Base-by-base conservation (phyloP, 2,888 invertebrate genomes). In the Onchidella celtica region DNA sequence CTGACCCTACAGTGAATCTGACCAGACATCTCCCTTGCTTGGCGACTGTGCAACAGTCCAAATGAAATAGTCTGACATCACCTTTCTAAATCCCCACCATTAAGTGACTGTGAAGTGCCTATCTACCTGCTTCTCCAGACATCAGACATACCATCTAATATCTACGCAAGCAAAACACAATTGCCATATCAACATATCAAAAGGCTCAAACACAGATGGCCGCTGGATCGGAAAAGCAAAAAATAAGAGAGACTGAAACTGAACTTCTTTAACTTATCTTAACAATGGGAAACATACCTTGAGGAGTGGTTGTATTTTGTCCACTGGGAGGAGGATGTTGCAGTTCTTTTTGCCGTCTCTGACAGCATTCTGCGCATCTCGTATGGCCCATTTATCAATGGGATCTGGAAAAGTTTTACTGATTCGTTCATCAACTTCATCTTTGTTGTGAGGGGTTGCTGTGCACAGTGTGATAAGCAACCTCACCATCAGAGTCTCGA, bases 371-470 rank as follows among this genome's bases (percentile, higher is more conserved):
- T 96, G 96, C 27, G 98, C 98, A 93, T 98, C 98, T 86, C 95
- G 95, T 83, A 98, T 95, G 73, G 98, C 97, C 98, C 98, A 98
- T 92, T 96, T 96, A 94, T 98, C 97, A 88, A 99, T 96, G 3
- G 98, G 98, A 24, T 96, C 96, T n/a, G 98, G 98, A 94, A 98
- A 98, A 77, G 97, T 97, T 88, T 96, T 96, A 86, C 96, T 95
- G 55, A 99, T 97, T 85, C 97, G 95, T 89, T 98, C 97, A 92
- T 98, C 98, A 88, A 99, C 97, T 94, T 99, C 99, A 61, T 89
- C 89, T 21, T 90, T 88, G 2, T 86, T 87, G 84, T 92, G 92
- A 14, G 92, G 93, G 84, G 92, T 91, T 3, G 89, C 88, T 47
- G 96, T 96, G 92, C 97, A 98, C 84, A 99, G 95, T 95, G 97